Base-by-base conservation (phyloP, 2,113 vertebrate species). In the Cricetomys ansorgei region DNA sequence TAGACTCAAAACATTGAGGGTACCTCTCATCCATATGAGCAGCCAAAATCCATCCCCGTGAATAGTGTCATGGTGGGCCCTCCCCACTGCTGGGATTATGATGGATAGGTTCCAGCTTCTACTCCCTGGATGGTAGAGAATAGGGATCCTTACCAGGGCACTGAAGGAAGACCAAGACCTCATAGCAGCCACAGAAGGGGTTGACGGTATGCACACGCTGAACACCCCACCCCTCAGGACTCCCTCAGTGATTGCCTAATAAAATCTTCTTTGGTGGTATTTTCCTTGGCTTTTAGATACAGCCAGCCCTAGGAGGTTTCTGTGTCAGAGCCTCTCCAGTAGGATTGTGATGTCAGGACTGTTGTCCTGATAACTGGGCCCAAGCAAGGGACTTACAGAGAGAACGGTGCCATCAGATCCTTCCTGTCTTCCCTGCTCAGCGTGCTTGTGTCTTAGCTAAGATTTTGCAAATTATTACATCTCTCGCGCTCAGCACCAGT, bases 231-330 rank as follows among this genome's bases (percentile, higher is more conserved):
- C 50, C 67, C 94, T 77, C 3, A 0, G 64, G 69, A n/a, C 3
- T 77, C 13, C 64, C 15, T 90, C 40, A 4, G 3, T 2, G 69
- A 19, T 57, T 75, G 62, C 23, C 94, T 93, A 57, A 69, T 84
- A 88, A 88, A 88, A 70, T 72, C 88, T 43, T 88, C 77, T 83
- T 62, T 80, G 72, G 45, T 88, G 43, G 23, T 85, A 55, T 86
- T 95, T 86, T 92, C 72, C 83, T 89, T 94, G 72, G 73, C 92
- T 94, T 87, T 80, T 79, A 76, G 92, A 75, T 75, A 48, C 2
- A 94, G 25, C 15, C 53, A 65, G 17, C 59, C 83, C 7, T 21
- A 21, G 31, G 37, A 93, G 84, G n/a, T 96, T 92, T 45, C 25
- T 83, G 29, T 37, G 21, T 43, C n/a, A 53, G 21, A n/a, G 59